These are phyloP conservation scores for Thalassoma bifasciatum DNA, from an alignment of 2,113 vertebrate species.

Conservation along the genomic window DNA sequence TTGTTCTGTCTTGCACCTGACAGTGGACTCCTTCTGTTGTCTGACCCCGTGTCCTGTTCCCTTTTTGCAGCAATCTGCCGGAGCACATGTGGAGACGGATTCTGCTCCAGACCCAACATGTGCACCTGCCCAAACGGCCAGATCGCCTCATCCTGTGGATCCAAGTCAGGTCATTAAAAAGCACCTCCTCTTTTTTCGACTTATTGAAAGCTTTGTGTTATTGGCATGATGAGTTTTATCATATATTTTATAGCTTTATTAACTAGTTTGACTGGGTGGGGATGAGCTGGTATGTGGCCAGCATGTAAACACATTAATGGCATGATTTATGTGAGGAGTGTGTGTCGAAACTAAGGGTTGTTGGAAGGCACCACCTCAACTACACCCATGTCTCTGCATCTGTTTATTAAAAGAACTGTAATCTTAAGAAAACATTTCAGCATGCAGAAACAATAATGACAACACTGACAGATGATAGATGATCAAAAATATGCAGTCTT, in stretches of 20 bases:
- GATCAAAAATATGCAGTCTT: slow-evolving; percentile 30
- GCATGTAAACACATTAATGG: slow-evolving; percentile 31
- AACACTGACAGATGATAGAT: slow-evolving; percentile 33
- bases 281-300: slow-evolving; percentile 17
- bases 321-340: slow-evolving; percentile 42
- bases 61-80: slow-evolving; percentile 92
- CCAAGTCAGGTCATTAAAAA: slow-evolving; percentile 90
- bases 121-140: slow-evolving; percentile 97
- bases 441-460: slow-evolving; percentile 32
- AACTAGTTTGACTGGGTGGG: not conserved
- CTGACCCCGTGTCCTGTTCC: slow-evolving; percentile 56
- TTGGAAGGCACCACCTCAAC: slow-evolving; percentile 12
- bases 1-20: slow-evolving; percentile 33
- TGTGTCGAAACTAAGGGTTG: slow-evolving; percentile 24
- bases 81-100: slow-evolving; percentile 98
- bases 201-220: slow-evolving; percentile 15
- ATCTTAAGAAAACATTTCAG: slow-evolving; percentile 43
- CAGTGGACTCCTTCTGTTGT: slow-evolving; percentile 18
- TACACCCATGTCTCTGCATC: slow-evolving; percentile 32
- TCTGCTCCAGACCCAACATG: slow-evolving; percentile 99
- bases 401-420: slow-evolving; percentile 18
- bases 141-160: slow-evolving; percentile 94
- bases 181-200: slow-evolving; percentile 15
- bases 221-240: slow-evolving; percentile 10
- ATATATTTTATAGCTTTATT: not conserved